Evolutionary conservation across 2,797 vertebrate genomes (phyloP), one percentile per base, ranked within the genome.

Genomic region (Fratercula arctica): DNA sequence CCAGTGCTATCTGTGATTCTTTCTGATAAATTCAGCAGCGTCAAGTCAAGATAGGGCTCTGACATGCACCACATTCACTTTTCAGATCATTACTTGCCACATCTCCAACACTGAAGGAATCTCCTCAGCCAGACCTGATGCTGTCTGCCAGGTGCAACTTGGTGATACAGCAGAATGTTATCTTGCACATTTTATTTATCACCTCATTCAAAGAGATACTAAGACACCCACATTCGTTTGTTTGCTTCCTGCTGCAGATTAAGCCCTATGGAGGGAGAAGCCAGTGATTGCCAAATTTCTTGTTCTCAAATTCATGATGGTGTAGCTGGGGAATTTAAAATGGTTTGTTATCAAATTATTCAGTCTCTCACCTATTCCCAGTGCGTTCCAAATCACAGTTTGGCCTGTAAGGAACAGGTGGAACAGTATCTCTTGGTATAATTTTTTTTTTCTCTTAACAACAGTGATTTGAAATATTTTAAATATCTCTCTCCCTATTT

Each of bases 141-240:
- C 16, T 59, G 81, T 93, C 87, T 95, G 79, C 88, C 91, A 94
- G 85, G 88, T 89, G 82, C 43, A 74, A 72, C 41, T 43, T 64
- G 46, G 75, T 79, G 82, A 90, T 78, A 88, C 10, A 51, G 37
- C 43, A 85, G 50, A 76, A 81, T 41, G 29, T 74, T 90, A 96
- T 66, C 87, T 64, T 90, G 54, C 31, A 79, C 73, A 45, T 68
- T 88, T 75, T 82, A 93, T 93, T 93, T 92, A 95, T 86, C 64
- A 53, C 23, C 23, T 85, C 46, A 57, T 93, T 92, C 7, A 0
- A 77, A 86, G 43, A 70, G 54, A 54, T 79, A 87, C 69, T 79
- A 77, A 90, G 39, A 85, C 31, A 68, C 43, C 4, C 45, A 53
- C 23, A 91, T 59, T 64, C 73, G 78, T 89, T 80, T 85, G 72